Conservation (phyloP, 2,113 vertebrate genomes). For the Syngnathus scovelli region DNA sequence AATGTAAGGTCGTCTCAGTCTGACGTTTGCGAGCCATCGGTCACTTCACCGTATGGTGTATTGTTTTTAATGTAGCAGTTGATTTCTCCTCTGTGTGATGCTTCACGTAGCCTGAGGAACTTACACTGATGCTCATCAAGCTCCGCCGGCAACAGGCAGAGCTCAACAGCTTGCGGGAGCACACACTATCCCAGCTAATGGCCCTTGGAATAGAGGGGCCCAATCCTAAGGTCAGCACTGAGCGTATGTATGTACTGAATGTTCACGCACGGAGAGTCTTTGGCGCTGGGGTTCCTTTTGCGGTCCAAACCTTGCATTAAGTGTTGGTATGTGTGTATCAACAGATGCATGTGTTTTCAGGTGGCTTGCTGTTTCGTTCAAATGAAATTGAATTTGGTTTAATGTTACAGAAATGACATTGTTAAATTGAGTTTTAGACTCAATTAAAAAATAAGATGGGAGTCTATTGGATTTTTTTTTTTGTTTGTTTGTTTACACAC, state of each 20-base stretch:
- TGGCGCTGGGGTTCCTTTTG: background rate
- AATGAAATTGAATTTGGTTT: slow-evolving; percentile 17
- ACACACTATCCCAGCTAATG: slow-evolving; percentile 91
- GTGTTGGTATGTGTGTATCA: background rate
- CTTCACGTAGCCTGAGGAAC: slow-evolving; percentile 91
- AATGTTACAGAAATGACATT: background rate
- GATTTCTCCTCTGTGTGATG: slow-evolving; percentile 37
- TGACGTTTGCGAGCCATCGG: background rate
- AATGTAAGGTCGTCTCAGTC: background rate
- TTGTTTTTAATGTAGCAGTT: slow-evolving; percentile 15
- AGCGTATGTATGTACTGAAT: background rate
- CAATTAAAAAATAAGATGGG: no score
- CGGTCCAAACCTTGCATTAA: background rate
- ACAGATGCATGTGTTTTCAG: background rate
- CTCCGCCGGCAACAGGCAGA: slow-evolving; percentile 96
- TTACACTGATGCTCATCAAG: slow-evolving; percentile 97
- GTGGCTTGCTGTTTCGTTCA: background rate
- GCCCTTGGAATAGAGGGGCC: slow-evolving; percentile 85
- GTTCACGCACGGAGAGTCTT: slow-evolving; percentile 4
- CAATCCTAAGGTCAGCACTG: slow-evolving; percentile 93
- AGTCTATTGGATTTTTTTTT: background rate
- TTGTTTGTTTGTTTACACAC: background rate
- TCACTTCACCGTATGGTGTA: background rate
- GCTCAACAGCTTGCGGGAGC: slow-evolving; percentile 91
- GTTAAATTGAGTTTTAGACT: background rate